phyloP scores from a whole-genome alignment of 2,113 vertebrate species.

The Pterocles burchelli region DNA sequence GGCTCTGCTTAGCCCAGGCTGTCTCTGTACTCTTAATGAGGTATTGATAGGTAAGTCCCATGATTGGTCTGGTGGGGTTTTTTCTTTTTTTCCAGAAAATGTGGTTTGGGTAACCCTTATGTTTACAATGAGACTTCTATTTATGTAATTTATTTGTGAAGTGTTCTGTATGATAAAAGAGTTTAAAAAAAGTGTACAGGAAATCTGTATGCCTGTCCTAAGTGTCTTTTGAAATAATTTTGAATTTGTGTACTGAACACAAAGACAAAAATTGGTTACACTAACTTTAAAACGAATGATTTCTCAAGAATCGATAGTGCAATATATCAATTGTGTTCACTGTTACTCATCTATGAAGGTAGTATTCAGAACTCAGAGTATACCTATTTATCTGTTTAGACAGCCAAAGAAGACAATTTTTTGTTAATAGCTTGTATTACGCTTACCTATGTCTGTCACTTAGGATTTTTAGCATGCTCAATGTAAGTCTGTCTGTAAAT shows the following conservation, averaged over 20 bases:
- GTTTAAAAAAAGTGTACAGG: not conserved
- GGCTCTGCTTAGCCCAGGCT: not conserved
- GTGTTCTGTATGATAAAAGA: not conserved
- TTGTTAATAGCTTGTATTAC: not conserved
- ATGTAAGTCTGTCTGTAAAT: not conserved
- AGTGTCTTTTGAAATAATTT: not conserved
- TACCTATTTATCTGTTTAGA: not conserved
- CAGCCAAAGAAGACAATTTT: not conserved
- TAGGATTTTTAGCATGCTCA: not conserved
- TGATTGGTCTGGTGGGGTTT: not conserved
- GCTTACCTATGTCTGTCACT: not conserved
- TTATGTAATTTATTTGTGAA: not conserved
- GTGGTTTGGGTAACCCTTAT: not conserved
- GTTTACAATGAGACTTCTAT: not conserved
- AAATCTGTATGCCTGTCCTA: not conserved
- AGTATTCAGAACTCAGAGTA: not conserved
- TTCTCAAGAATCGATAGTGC: not conserved
- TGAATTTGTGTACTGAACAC: not conserved
- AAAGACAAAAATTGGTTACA: not conserved
- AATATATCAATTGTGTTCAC: not conserved
- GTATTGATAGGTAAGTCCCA: not conserved
- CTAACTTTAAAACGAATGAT: not conserved
- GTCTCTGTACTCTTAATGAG: not conserved
- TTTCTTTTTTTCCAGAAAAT: not conserved
- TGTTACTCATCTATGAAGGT: not conserved